Evolutionary conservation across 2,888 invertebrate genomes (phyloP).

Genomic region (Folsomia manolachei): DNA sequence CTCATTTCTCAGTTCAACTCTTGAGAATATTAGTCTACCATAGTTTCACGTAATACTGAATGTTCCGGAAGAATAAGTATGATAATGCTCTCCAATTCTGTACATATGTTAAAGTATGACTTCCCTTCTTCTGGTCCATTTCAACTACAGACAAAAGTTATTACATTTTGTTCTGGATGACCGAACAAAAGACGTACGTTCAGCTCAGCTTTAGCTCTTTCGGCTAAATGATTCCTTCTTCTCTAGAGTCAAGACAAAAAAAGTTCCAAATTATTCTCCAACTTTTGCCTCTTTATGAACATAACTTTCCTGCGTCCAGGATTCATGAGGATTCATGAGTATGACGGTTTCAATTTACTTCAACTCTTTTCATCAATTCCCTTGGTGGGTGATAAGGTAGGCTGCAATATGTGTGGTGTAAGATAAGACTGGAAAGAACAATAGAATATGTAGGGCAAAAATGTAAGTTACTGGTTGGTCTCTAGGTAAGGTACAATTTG

Average conservation of each 20-base stretch:
- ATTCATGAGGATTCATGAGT: not conserved
- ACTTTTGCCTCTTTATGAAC: conserved; percentile 3
- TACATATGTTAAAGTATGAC: too few species aligned
- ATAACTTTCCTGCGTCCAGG: not conserved
- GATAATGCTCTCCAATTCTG: conserved; percentile 5
- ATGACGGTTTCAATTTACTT: not conserved
- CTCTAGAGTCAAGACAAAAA: not conserved
- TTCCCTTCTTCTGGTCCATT: conserved; percentile 25
- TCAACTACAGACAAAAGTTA: conserved; percentile 25
- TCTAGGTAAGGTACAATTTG: too few species aligned
- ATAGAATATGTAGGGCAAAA: not conserved
- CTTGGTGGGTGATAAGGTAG: not conserved
- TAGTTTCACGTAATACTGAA: too few species aligned
- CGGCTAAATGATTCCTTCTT: not conserved
- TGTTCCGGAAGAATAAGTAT: conserved; percentile 18
- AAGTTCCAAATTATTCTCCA: conserved; percentile 2
- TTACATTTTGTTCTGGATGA: conserved; percentile 27
- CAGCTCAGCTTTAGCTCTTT: not conserved
- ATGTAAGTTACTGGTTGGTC: not conserved
- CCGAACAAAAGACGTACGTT: conserved; percentile 8
- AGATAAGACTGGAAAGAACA: too few species aligned
- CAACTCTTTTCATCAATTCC: conserved; percentile 1
- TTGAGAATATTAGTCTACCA: too few species aligned
- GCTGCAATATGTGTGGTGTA: too few species aligned
- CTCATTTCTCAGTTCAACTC: not conserved